phyloP scores from a whole-genome alignment of 2,797 vertebrate genomes.

The Buceros bicornis region DNA sequence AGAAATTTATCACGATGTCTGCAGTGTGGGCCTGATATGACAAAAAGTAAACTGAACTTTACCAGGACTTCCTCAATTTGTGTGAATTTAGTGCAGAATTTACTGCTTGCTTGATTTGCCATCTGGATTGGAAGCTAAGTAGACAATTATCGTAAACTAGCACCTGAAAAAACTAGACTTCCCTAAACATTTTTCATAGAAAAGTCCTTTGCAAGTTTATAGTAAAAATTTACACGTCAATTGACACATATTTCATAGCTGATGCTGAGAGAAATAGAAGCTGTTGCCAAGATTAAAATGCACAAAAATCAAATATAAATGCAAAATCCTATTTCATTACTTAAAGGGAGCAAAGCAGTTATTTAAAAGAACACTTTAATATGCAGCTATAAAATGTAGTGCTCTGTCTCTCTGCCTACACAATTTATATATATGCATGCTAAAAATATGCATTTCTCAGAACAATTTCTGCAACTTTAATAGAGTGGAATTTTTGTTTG shows the following conservation, averaged over 20 bases:
- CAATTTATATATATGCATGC: not conserved
- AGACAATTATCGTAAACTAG: constrained; percentile 34
- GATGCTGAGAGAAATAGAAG: constrained; percentile 28
- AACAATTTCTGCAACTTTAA: constrained; percentile 31
- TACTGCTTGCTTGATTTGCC: constrained; percentile 22
- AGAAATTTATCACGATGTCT: not conserved
- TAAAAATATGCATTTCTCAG: constrained; percentile 12
- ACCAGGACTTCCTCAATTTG: not conserved
- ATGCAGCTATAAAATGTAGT: constrained; percentile 33
- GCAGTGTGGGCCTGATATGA: not conserved
- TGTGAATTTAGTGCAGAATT: not conserved
- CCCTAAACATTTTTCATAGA: constrained; percentile 32
- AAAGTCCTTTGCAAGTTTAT: not conserved
- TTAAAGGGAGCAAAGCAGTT: constrained; percentile 11
- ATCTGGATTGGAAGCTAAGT: constrained; percentile 27
- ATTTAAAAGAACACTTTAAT: constrained; percentile 35
- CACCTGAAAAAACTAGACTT: constrained; percentile 44
- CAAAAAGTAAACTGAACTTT: constrained; percentile 9
- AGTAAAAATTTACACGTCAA: constrained; percentile 66
- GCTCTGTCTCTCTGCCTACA: constrained; percentile 27
- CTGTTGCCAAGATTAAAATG: constrained; percentile 53
- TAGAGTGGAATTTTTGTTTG: not conserved
- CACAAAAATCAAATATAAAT: constrained; percentile 41
- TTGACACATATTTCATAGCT: constrained; percentile 43
- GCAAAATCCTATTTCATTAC: constrained; percentile 40